Base-by-base conservation (phyloP, 1,140 invertebrate genomes). In the Brachionus plicatilis region DNA sequence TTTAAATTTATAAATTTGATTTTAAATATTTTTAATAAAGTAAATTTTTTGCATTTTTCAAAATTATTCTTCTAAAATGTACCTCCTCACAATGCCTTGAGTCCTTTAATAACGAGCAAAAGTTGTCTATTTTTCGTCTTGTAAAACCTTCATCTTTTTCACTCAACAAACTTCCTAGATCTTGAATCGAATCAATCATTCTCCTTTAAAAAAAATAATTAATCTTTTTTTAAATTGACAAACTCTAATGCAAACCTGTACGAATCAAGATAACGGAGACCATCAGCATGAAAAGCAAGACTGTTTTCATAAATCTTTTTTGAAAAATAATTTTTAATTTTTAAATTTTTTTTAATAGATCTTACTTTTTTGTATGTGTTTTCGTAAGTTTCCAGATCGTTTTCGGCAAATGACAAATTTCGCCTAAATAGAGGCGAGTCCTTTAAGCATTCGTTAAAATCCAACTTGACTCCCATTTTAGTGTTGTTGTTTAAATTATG, bases 391-490 rank as follows among this genome's bases (percentile, higher is more conserved):
- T 82, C 79, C 17, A 82, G n/a, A 41, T 82, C 79, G 14, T 9
- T 43, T 27, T 82, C 53, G 17, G 79, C 79, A 24, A 45, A 29
- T 3, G 33, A 47, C 11, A 82, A 47, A 43, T 82, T 82, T 6
- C 43, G 41, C 14, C 79, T 60, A 47, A 82, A 82, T 8, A 14
- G 27, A n/a, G 79, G 79, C 53, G 79, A 82, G 79, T 82, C 79
- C 33, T 82, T 68, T 20, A 82, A 45, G 20, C 53, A 60, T 53
- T 82, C 79, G 14, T 82, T 68, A 47, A 82, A 68, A 65, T 68
- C 79, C 17, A 82, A 24, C 24, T 82, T 82, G 27, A 82, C 53
- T 43, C n/a, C 65, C 79, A 82, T 82, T 82, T 65, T 80, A 20
- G 9, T 37, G 53, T 56, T 75, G 9, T 12, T 70, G 12, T 37